Conservation (phyloP, 2,888 invertebrate genomes). For the Adela reaumurella region DNA sequence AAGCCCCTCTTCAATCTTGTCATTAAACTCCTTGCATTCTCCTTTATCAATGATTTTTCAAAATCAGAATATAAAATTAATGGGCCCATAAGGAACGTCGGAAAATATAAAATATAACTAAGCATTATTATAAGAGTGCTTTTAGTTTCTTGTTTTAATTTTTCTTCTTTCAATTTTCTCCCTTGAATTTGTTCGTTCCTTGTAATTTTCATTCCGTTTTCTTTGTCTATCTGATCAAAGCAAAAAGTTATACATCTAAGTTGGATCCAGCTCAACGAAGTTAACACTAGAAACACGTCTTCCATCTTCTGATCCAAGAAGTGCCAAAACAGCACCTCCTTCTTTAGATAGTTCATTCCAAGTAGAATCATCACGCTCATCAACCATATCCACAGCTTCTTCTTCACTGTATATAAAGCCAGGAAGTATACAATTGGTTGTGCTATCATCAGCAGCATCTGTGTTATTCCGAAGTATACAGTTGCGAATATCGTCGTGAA, state of each 20-base stretch:
- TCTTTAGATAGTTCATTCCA: slow-evolving; percentile 24
- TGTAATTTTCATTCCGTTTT: slow-evolving; percentile 2
- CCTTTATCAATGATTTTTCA: slow-evolving; percentile 15
- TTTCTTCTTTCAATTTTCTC: too few species aligned
- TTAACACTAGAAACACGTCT: slow-evolving; percentile 28
- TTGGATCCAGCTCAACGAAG: slow-evolving; percentile 58
- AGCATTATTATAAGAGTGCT: slow-evolving; percentile 26
- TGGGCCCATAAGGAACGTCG: slow-evolving; percentile 70
- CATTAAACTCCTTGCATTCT: slow-evolving; percentile 6
- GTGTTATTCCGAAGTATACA: slow-evolving; percentile 27
- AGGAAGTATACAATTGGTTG: slow-evolving; percentile 44
- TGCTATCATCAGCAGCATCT: slow-evolving; percentile 30
- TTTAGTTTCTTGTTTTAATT: not conserved
- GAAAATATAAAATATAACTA: slow-evolving; percentile 70
- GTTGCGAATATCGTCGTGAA: slow-evolving; percentile 26
- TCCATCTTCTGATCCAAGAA: slow-evolving; percentile 20
- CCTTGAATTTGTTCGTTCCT: not conserved
- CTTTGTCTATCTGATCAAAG: slow-evolving; percentile 34
- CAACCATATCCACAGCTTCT: slow-evolving; percentile 33
- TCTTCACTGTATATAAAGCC: slow-evolving; percentile 19
- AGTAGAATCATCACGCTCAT: slow-evolving; percentile 27
- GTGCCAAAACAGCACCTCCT: slow-evolving; percentile 19
- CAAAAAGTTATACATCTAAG: slow-evolving; percentile 64
- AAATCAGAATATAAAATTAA: slow-evolving; percentile 65
- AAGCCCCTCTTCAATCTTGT: slow-evolving; percentile 19